Conservation (phyloP, 2,888 invertebrate genomes). For the Colletes collaris region DNA sequence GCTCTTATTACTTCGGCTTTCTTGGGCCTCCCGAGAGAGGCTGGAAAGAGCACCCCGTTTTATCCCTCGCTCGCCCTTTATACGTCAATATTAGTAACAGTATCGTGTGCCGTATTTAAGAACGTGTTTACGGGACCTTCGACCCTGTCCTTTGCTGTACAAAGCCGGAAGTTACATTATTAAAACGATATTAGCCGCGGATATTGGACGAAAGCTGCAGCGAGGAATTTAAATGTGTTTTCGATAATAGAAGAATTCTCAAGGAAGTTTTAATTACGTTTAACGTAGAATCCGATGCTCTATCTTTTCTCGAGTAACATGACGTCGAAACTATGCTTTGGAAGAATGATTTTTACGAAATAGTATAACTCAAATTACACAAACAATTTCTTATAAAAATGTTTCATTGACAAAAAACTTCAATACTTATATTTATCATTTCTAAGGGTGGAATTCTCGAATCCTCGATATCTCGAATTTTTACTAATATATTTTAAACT, state of each 20-base stretch:
- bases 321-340: too few species aligned
- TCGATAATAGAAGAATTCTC: slow-evolving; percentile 42
- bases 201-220: slow-evolving; percentile 48
- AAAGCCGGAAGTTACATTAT: slow-evolving; percentile 52
- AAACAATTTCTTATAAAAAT: background rate
- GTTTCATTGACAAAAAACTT: too few species aligned
- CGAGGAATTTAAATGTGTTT: slow-evolving; percentile 47
- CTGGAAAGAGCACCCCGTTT: slow-evolving; percentile 26
- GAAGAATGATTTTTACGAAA: background rate
- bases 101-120: slow-evolving; percentile 41
- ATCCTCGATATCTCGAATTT: too few species aligned
- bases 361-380: background rate
- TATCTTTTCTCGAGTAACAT: background rate
- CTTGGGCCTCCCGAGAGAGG: slow-evolving; percentile 62
- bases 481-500: too few species aligned
- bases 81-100: slow-evolving; percentile 75
- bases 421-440: too few species aligned
- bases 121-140: slow-evolving; percentile 53
- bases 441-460: too few species aligned
- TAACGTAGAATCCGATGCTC: background rate
- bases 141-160: slow-evolving; percentile 45
- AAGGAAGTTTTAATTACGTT: slow-evolving; percentile 43
- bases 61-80: slow-evolving; percentile 67
- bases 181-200: slow-evolving; percentile 60
- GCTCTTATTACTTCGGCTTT: slow-evolving; percentile 79